Percentiles rank a stretch among this genome's conserved stretches.
Evolutionary conservation across 2,888 invertebrate species (phyloP).

Genomic region (Scrobipalpa atriplicella): DNA sequence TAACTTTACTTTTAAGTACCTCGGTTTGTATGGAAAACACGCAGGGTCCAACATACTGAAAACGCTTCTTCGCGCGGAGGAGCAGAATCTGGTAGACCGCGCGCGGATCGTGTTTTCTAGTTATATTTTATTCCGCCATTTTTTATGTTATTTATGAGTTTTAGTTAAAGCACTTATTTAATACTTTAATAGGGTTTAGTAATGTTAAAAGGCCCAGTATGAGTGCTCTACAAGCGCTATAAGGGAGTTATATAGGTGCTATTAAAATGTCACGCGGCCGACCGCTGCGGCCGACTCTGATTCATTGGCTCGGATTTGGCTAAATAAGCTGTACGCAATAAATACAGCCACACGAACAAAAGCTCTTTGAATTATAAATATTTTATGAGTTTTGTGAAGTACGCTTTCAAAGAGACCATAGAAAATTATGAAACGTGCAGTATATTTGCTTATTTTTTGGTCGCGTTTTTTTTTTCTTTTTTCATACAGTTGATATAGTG

Average conservation of each 20-base stretch:
- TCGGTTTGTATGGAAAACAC: no score
- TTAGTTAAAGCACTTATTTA: no score
- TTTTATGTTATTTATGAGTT: no score
- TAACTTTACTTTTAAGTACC: no score
- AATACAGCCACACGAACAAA: not conserved
- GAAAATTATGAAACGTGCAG: not conserved
- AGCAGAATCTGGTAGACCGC: no score
- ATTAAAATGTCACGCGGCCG: constrained; percentile 43
- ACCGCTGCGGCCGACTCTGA: constrained; percentile 23
- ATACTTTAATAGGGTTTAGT: no score
- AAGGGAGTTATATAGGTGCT: constrained; percentile 27
- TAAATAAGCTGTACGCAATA: constrained; percentile 12
- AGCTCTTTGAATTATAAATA: constrained; percentile 7
- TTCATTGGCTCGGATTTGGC: constrained; percentile 21
- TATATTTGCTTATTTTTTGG: no score
- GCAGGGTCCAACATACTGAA: no score
- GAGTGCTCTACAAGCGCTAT: not conserved
- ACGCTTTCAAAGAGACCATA: not conserved
- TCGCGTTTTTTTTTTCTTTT: not conserved
- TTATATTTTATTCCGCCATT: no score
- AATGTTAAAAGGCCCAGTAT: not conserved
- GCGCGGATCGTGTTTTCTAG: no score
- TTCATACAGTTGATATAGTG: no score
- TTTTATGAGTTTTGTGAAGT: not conserved
- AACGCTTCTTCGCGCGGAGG: no score